Percentiles rank a stretch among this genome's conserved stretches.
Conservation (phyloP, 2,797 vertebrate species). For the Peromyscus nudipes region DNA sequence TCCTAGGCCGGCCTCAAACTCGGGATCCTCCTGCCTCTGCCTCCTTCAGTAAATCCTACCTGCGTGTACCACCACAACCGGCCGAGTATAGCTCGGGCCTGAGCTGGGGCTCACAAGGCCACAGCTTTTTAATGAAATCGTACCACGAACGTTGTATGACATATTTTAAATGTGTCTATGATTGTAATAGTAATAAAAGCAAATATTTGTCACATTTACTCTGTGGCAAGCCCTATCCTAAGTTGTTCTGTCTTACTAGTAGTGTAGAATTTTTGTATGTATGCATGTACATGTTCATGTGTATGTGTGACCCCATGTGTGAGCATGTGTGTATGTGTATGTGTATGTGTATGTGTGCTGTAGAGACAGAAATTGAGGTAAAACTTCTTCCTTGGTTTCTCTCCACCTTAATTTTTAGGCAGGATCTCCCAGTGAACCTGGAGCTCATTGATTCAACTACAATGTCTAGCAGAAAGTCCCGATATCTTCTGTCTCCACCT, state of each 20-base stretch:
- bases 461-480: neutral
- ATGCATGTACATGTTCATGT: no score
- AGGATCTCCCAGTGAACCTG: neutral
- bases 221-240: neutral
- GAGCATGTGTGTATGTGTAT: neutral
- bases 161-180: neutral
- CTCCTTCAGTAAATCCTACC: no score
- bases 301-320: neutral
- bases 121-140: no score
- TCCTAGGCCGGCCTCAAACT: no score
- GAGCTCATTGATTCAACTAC: neutral
- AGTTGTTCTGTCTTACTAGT: neutral
- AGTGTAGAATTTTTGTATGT: neutral
- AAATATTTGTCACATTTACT: conserved; percentile 4
- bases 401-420: neutral
- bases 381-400: neutral
- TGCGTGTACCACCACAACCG: no score
- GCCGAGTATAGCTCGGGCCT: no score
- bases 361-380: neutral
- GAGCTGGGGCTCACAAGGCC: no score
- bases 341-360: neutral
- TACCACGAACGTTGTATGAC: no score
- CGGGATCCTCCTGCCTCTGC: no score
- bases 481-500: neutral
- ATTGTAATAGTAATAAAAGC: neutral